phyloP scores from a whole-genome alignment of 2,797 vertebrate genomes.

The Typhlichthys eigenmanni region DNA sequence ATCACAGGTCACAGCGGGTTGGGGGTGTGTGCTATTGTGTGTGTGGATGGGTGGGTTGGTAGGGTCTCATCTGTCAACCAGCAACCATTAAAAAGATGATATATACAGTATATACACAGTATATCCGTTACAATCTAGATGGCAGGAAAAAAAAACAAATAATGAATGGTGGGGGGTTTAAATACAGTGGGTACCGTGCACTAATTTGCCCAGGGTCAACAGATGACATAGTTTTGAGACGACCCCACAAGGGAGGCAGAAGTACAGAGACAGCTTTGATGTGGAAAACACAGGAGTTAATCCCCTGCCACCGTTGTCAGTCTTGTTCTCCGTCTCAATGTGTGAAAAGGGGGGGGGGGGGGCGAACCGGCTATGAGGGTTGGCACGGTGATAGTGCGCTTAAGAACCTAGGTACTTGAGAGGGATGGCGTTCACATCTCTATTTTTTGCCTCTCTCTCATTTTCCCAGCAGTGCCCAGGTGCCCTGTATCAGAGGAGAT shows the following conservation, averaged over 20 bases:
- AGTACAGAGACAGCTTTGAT: conserved; percentile 22
- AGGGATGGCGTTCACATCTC: conserved; percentile 18
- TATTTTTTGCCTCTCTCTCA: neutral
- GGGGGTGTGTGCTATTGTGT: neutral
- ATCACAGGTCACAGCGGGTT: too few relatives aligned
- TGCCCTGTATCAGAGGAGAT: conserved; percentile 42
- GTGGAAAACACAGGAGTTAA: conserved; percentile 17
- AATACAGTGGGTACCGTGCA: too few relatives aligned
- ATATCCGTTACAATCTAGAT: too few relatives aligned
- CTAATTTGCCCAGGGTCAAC: conserved; percentile 21
- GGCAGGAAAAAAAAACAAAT: too few relatives aligned
- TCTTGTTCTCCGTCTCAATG: conserved; percentile 7
- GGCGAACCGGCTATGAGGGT: too few relatives aligned
- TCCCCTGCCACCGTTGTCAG: neutral
- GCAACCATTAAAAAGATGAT: neutral
- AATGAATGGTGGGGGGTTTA: too few relatives aligned
- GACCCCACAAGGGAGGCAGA: conserved; percentile 24
- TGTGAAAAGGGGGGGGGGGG: neutral
- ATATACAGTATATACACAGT: too few relatives aligned
- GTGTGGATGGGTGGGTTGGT: neutral
- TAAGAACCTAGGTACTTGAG: conserved; percentile 39
- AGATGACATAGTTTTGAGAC: neutral
- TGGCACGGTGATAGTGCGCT: conserved; percentile 6
- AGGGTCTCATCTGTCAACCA: neutral
- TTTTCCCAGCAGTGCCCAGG: conserved; percentile 16